Conservation (phyloP, 2,888 invertebrate species). For the Limnephilus lunatus region DNA sequence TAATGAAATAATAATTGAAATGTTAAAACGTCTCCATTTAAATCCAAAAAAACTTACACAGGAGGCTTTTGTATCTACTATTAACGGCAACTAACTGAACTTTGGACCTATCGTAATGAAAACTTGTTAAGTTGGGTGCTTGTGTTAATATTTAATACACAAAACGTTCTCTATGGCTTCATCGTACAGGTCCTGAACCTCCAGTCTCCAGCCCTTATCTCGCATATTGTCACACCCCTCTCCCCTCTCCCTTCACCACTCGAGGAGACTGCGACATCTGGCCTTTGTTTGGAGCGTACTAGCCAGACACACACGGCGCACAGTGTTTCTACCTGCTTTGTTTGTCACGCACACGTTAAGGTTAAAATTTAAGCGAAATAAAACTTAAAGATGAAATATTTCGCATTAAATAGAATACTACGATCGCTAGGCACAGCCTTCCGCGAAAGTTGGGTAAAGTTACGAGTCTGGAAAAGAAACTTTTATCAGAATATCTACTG, state of each 20-base stretch:
- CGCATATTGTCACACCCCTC: slow-evolving; percentile 12
- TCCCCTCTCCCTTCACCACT: background rate
- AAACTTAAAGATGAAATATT: slow-evolving; percentile 59
- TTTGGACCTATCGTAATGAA: background rate
- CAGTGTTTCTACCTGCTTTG: slow-evolving; percentile 7
- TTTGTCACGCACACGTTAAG: slow-evolving; percentile 47
- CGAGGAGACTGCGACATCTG: slow-evolving; percentile 47
- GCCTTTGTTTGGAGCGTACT: slow-evolving; percentile 38
- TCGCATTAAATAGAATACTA: slow-evolving; percentile 55
- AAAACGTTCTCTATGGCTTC: background rate
- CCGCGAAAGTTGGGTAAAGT: background rate
- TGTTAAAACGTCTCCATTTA: no score
- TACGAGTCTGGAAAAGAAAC: slow-evolving; percentile 4
- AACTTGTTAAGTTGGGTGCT: background rate
- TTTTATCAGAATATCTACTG: slow-evolving; percentile 37
- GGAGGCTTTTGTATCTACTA: background rate
- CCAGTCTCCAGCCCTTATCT: background rate
- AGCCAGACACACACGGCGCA: background rate
- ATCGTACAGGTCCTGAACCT: background rate
- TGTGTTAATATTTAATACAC: background rate
- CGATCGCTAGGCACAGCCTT: slow-evolving; percentile 35
- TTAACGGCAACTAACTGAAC: background rate
- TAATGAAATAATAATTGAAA: no score
- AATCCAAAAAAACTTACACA: no score
- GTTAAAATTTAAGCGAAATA: slow-evolving; percentile 51